A percentile compares a stretch with the other conserved stretches of the same genome.
Evolutionary conservation across 1,140 invertebrate genomes (phyloP).

Genomic region (Papilio helenus): DNA sequence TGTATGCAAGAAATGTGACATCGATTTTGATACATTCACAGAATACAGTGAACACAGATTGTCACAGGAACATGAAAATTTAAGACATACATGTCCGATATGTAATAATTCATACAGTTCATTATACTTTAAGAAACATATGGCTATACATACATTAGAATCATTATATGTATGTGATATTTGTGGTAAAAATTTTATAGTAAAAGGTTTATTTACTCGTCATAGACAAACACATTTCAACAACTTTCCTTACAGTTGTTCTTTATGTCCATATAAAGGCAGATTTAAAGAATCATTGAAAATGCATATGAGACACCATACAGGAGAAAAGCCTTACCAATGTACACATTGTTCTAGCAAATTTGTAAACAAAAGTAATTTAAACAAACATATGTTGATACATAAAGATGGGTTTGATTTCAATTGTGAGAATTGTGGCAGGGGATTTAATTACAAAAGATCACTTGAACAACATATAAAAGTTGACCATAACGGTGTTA

Average conservation of each 20-base stretch:
- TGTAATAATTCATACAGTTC: constrained; percentile 61
- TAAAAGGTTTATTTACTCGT: constrained; percentile 62
- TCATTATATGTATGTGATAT: constrained; percentile 70
- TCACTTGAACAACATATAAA: constrained; percentile 70
- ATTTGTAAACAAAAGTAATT: constrained; percentile 82
- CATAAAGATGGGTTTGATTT: constrained; percentile 68
- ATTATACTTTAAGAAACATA: constrained; percentile 59
- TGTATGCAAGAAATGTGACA: constrained; percentile 50
- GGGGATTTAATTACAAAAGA: constrained; percentile 56
- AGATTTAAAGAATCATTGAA: constrained; percentile 74
- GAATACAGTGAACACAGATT: constrained; percentile 63
- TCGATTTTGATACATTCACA: constrained; percentile 52
- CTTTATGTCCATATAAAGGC: constrained; percentile 71
- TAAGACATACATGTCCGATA: constrained; percentile 58
- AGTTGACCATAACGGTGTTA: constrained; percentile 81
- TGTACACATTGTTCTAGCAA: constrained; percentile 78
- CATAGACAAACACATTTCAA: constrained; percentile 71
- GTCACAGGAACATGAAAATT: constrained; percentile 68
- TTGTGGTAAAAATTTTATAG: constrained; percentile 72
- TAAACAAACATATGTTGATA: constrained; percentile 76
- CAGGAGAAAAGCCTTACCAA: constrained; percentile 80
- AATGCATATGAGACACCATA: constrained; percentile 81
- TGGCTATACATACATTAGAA: constrained; percentile 58
- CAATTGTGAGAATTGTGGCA: constrained; percentile 68
- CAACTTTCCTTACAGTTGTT: constrained; percentile 70